phyloP scores from a whole-genome alignment of 1,140 invertebrate species.

The Sarcophaga peregrina region DNA sequence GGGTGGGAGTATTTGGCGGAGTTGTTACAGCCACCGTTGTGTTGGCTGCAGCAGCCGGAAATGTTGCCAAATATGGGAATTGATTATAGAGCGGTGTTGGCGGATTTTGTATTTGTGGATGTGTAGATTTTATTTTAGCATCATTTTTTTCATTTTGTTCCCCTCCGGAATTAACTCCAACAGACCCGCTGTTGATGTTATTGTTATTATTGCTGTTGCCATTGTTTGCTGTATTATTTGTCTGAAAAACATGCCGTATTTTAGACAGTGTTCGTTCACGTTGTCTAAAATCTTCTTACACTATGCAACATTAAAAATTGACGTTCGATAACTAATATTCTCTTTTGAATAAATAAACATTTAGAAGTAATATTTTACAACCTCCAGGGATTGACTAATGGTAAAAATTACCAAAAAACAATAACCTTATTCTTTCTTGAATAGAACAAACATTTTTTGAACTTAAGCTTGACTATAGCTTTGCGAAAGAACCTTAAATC shows the following conservation, averaged over 20 bases:
- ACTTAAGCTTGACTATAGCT: too few relatives aligned
- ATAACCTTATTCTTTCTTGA: too few relatives aligned
- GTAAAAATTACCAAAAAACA: too few relatives aligned
- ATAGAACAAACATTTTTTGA: too few relatives aligned
- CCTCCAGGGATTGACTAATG: too few relatives aligned
- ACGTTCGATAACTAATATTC: too few relatives aligned
- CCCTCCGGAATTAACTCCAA: constrained; percentile 50
- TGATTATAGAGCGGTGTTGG: constrained; percentile 61
- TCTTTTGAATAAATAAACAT: too few relatives aligned
- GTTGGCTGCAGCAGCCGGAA: constrained; percentile 54
- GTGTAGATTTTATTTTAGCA: constrained; percentile 51
- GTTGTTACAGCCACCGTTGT: constrained; percentile 47
- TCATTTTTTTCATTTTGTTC: constrained; percentile 57
- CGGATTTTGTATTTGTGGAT: constrained; percentile 50
- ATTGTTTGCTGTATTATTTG: constrained; percentile 42
- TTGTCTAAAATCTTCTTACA: constrained; percentile 14
- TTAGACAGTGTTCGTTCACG: neutral
- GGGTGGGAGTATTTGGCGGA: constrained; percentile 43
- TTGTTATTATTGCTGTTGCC: neutral
- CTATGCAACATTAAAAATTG: neutral
- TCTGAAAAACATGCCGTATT: constrained; percentile 38
- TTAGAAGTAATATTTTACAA: too few relatives aligned
- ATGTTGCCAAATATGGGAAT: constrained; percentile 62
- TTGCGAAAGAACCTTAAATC: too few relatives aligned
- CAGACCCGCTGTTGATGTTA: constrained; percentile 63